These are phyloP conservation scores for Caenorhabditis plicata DNA, from an alignment of 2,888 invertebrate species.

Conservation along the genomic window DNA sequence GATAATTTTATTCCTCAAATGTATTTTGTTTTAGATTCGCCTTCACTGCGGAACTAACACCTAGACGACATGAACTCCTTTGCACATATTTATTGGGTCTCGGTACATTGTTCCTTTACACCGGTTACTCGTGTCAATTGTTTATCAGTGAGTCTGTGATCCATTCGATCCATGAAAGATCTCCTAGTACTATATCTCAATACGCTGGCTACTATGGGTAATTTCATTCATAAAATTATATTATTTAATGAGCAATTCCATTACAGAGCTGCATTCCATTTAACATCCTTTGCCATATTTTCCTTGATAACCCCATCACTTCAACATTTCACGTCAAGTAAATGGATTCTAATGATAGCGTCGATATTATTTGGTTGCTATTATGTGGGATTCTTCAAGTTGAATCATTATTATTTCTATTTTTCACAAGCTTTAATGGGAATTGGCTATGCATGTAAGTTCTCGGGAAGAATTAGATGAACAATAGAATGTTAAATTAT, in stretches of 20 bases:
- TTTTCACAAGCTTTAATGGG: conserved; percentile 42
- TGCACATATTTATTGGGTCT: conserved; percentile 33
- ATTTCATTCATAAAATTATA: conserved; percentile 1
- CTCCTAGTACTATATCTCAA: conserved; percentile 31
- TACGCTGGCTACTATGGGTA: conserved; percentile 46
- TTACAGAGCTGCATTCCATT: conserved; percentile 38
- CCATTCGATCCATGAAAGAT: conserved; percentile 33
- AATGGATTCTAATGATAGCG: conserved; percentile 41
- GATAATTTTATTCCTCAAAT: too few relatives aligned
- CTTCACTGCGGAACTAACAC: conserved; percentile 38
- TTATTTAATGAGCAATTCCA: background rate
- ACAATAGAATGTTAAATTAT: background rate
- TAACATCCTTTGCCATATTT: conserved; percentile 33
- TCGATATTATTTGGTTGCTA: conserved; percentile 35
- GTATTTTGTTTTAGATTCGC: conserved; percentile 7
- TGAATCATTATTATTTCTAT: conserved; percentile 41
- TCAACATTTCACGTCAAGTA: conserved; percentile 31
- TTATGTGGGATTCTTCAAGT: conserved; percentile 40
- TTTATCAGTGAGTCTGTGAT: conserved; percentile 40
- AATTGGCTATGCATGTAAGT: conserved; percentile 39
- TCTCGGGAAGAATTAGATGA: too few relatives aligned
- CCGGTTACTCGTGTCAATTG: conserved; percentile 33
- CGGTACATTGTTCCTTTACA: conserved; percentile 40
- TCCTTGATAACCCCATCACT: conserved; percentile 38
- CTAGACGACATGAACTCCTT: conserved; percentile 42